Conservation (phyloP, 2,797 vertebrate species). For the Columba guinea region DNA sequence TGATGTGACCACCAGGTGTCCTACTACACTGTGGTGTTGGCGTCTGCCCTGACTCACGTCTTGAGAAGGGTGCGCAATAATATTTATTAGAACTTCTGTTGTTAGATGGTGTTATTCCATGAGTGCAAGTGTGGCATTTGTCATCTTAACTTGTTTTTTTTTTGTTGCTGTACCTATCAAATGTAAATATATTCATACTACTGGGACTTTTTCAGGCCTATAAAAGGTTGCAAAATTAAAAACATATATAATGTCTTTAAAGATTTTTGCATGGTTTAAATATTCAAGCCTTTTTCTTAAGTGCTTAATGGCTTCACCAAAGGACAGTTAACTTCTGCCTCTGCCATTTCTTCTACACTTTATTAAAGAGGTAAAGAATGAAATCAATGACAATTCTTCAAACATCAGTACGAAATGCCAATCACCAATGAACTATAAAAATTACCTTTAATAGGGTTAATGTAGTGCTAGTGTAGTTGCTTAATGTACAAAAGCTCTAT, state of each 20-base stretch:
- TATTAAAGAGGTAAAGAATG: conserved; percentile 45
- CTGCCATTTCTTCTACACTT: conserved; percentile 34
- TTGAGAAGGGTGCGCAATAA: neutral
- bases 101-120: neutral
- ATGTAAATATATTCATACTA: conserved; percentile 1
- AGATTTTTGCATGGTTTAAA: conserved; percentile 9
- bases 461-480: conserved; percentile 4
- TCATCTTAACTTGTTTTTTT: neutral
- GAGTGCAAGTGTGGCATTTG: neutral
- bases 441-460: conserved; percentile 53
- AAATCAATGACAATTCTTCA: conserved; percentile 55
- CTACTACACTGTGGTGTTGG: conserved; percentile 68
- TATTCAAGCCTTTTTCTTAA: conserved; percentile 25
- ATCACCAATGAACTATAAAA: conserved; percentile 62
- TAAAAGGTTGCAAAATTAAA: conserved; percentile 42
- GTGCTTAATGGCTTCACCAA: conserved; percentile 22
- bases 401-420: conserved; percentile 52
- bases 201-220: conserved; percentile 3
- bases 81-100: neutral
- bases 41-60: neutral
- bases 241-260: conserved; percentile 2
- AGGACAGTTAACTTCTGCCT: conserved; percentile 6
- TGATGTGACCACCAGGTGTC: conserved; percentile 80
- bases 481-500: conserved; percentile 38
- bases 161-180: neutral